Evolutionary conservation across 2,113 vertebrate genomes (phyloP), one percentile per base, ranked within the genome.

Genomic region (Vulpes vulpes): DNA sequence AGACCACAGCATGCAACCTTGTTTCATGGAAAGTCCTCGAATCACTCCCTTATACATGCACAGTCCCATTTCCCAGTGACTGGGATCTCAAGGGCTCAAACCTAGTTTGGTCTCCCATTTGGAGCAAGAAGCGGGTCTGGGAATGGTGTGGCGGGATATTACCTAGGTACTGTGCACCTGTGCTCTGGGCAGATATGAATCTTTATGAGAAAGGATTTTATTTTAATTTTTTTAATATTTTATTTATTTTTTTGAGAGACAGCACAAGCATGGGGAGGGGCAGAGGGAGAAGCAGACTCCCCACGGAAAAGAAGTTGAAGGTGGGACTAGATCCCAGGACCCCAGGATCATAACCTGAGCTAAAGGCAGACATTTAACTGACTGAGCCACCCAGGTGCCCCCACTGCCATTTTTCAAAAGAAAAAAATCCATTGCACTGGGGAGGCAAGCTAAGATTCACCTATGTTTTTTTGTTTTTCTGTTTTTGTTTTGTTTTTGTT

Each of bases 31-130:
- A 57, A 69, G 17, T 69, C 35, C 55, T 14, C 7, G 62, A 11
- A 55, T 12, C 2, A 1, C 43, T 83, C 14, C 43, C 55, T 74
- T n/a, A 60, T 3, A 19, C 6, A 15, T 1, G 1, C 1, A 4
- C 38, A 3, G 10, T 22, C 25, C 7, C 3, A 3, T 74, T 74
- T 27, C 38, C 69, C 43, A 23, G 57, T n/a, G 80, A 53, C 22
- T 22, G 10, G 80, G 57, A 64, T 27, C n/a, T 64, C 59, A 55
- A 4, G 30, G 32, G 81, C 43, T 43, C 43, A 51, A 3, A 49
- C 69, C 8, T 5, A 10, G 1, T 62, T 43, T 43, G 43, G 12
- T 38, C 32, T 62, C 38, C 17, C 49, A 65, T 23, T 32, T 55
- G 81, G 32, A 93, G 16, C 32, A 93, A 55, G 91, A 76, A 51